A percentile compares a stretch with the other conserved stretches of the same genome.
phyloP scores from a whole-genome alignment of 2,797 vertebrate genomes.

The Sternotherus odoratus region DNA sequence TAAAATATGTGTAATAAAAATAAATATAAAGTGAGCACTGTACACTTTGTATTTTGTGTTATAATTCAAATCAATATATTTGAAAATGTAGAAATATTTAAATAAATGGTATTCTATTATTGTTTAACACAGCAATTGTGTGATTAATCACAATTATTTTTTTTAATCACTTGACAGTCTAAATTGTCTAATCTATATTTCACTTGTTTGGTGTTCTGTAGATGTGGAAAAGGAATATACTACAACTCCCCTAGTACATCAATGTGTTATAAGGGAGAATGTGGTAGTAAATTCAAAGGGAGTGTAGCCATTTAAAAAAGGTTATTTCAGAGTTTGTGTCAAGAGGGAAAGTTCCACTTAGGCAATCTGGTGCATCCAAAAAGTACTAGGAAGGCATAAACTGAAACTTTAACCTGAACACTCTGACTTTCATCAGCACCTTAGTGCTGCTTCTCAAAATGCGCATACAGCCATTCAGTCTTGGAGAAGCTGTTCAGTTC shows the following conservation, averaged over 20 bases:
- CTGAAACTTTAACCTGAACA: conserved; percentile 3
- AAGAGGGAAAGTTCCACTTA: background rate
- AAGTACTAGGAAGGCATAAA: conserved; percentile 27
- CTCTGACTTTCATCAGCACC: conserved; percentile 34
- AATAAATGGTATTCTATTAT: background rate
- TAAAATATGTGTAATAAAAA: no score
- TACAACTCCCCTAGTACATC: background rate
- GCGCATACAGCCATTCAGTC: conserved; percentile 36
- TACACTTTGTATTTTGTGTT: no score
- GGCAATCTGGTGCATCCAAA: conserved; percentile 10
- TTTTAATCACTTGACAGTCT: background rate
- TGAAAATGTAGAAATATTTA: no score
- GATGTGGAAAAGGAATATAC: background rate
- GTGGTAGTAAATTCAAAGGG: background rate
- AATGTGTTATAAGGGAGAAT: background rate
- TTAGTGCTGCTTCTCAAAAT: conserved; percentile 40
- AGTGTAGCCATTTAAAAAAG: background rate
- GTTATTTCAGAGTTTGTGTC: background rate
- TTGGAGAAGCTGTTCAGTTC: background rate
- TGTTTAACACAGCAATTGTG: no score
- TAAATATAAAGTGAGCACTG: no score
- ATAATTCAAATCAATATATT: no score
- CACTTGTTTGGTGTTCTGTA: background rate
- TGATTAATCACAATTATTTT: no score
- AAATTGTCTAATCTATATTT: background rate